Evolutionary conservation across 2,888 invertebrate genomes (phyloP).

Genomic region (Ypsolopha scabrella): DNA sequence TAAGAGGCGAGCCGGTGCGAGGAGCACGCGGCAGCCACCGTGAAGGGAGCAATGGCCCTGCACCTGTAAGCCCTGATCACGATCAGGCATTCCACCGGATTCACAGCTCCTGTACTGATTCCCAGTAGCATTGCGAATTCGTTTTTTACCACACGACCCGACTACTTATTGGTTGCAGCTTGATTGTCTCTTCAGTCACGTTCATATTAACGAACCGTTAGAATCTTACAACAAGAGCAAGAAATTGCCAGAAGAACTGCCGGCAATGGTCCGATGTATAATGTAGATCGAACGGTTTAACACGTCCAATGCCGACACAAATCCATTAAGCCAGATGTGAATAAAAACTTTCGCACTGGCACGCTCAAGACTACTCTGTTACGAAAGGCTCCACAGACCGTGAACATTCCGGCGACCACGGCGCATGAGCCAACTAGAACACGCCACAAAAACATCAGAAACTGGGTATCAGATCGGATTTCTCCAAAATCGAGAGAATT

Average conservation of each 20-base stretch:
- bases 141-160: slow-evolving; percentile 25
- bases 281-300: slow-evolving; percentile 8
- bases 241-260: neutral
- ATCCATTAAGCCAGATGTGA: slow-evolving; percentile 41
- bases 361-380: slow-evolving; percentile 50
- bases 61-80: slow-evolving; percentile 44
- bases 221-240: neutral
- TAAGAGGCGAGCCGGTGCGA: too few species aligned
- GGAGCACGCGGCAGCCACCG: slow-evolving; percentile 4
- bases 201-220: neutral
- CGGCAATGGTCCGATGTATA: neutral
- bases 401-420: slow-evolving; percentile 60
- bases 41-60: slow-evolving; percentile 43
- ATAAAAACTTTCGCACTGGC: slow-evolving; percentile 63
- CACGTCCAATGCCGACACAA: slow-evolving; percentile 28
- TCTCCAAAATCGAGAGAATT: neutral
- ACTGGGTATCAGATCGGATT: neutral
- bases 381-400: slow-evolving; percentile 62
- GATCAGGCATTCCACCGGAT: slow-evolving; percentile 43
- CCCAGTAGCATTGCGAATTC: slow-evolving; percentile 24
- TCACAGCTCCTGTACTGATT: slow-evolving; percentile 16
- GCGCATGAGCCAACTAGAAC: slow-evolving; percentile 47
- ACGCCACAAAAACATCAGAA: slow-evolving; percentile 44
- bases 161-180: neutral
- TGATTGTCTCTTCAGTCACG: neutral